Evolutionary conservation across 2,113 vertebrate species (phyloP).

Genomic region (Prinia subflava): DNA sequence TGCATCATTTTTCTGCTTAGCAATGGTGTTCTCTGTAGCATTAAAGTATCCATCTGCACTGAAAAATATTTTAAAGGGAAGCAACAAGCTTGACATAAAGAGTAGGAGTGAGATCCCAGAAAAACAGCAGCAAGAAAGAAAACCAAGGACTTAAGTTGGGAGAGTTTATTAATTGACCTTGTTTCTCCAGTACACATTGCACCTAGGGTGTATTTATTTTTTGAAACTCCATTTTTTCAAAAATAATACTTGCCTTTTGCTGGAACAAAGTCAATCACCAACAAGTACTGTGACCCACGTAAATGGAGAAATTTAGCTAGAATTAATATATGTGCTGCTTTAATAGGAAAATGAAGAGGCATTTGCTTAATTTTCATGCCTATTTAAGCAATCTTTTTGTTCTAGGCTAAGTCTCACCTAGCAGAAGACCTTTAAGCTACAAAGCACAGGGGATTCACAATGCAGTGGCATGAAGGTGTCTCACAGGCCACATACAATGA

Average conservation of each 20-base stretch:
- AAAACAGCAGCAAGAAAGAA: background rate
- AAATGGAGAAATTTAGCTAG: background rate
- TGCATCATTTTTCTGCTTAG: background rate
- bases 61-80: background rate
- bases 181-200: background rate
- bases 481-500: background rate
- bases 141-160: accelerated
- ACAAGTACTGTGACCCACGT: background rate
- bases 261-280: background rate
- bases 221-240: background rate
- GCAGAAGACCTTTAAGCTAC: background rate
- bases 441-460: background rate
- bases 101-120: background rate
- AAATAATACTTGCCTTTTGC: background rate
- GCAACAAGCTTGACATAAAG: background rate
- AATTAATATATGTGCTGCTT: background rate
- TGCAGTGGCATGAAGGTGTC: background rate
- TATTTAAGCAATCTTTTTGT: background rate
- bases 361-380: background rate
- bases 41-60: background rate
- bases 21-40: background rate
- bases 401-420: background rate
- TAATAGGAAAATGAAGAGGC: background rate
- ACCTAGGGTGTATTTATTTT: background rate
- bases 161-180: background rate